Percentiles rank a stretch among this genome's conserved stretches.
Evolutionary conservation across 2,113 vertebrate species (phyloP).

Genomic region (Cygnus atratus): DNA sequence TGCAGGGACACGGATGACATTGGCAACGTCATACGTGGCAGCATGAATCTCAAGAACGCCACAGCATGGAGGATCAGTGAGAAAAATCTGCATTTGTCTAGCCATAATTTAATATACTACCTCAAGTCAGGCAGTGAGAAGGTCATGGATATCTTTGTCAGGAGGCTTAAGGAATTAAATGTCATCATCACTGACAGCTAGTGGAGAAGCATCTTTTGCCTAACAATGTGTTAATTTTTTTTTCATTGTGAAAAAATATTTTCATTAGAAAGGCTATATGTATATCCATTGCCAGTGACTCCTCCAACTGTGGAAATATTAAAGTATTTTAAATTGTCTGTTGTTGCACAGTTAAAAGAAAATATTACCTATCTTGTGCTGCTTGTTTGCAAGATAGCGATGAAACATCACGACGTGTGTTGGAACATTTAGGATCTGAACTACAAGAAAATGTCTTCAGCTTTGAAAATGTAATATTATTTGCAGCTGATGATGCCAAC

Average conservation of each 20-base stretch:
- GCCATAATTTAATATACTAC: not conserved
- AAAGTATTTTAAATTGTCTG: not conserved
- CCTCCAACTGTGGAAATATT: not conserved
- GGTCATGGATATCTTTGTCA: not conserved
- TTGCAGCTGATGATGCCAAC: not conserved
- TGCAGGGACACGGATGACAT: not conserved
- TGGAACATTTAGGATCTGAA: not conserved
- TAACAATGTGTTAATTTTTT: not conserved
- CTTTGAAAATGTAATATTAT: not conserved
- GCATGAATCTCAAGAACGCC: not conserved
- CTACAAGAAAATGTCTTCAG: not conserved
- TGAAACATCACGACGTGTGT: not conserved
- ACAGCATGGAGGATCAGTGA: not conserved
- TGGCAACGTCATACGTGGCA: fast-evolving
- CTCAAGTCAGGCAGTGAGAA: not conserved
- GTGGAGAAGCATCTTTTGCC: not conserved
- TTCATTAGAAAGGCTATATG: not conserved
- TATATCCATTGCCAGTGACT: not conserved
- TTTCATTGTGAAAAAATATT: not conserved
- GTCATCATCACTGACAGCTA: fast-evolving
- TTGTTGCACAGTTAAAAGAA: not conserved
- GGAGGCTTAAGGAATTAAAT: not conserved
- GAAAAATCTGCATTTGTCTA: not conserved
- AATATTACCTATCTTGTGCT: not conserved
- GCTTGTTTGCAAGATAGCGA: not conserved